phyloP scores from a whole-genome alignment of 2,113 vertebrate genomes.

The Pseudopodoces humilis region DNA sequence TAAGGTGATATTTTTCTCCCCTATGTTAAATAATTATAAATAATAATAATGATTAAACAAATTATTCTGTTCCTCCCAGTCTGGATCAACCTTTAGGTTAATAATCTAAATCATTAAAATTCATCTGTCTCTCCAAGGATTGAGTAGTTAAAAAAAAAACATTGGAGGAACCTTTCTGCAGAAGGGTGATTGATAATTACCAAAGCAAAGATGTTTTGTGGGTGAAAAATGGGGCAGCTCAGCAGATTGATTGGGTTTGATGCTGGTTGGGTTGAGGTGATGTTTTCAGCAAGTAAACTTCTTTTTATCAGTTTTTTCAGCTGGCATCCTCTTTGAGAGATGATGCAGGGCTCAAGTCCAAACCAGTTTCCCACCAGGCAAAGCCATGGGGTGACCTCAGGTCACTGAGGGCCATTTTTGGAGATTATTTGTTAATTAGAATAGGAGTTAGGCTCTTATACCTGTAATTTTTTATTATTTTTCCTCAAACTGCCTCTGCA shows the following conservation, averaged over 20 bases:
- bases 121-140: slow-evolving; percentile 79
- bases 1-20: slow-evolving; percentile 81
- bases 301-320: neutral
- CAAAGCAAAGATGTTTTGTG: slow-evolving; percentile 58
- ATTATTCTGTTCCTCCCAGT: slow-evolving; percentile 75
- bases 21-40: slow-evolving; percentile 83
- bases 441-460: neutral
- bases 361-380: neutral
- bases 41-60: slow-evolving; percentile 83
- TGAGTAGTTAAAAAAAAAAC: slow-evolving; percentile 67
- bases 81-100: slow-evolving; percentile 81
- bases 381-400: neutral
- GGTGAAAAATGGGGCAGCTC: slow-evolving; percentile 13
- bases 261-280: neutral
- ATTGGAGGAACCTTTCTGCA: slow-evolving; percentile 67
- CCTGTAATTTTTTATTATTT: neutral
- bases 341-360: neutral
- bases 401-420: neutral
- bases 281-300: neutral
- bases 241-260: neutral
- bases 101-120: slow-evolving; percentile 80
- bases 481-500: neutral
- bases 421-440: neutral
- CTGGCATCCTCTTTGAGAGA: neutral
- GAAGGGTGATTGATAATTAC: slow-evolving; percentile 77